Evolutionary conservation across 2,113 vertebrate species (phyloP).

Genomic region (Boleophthalmus pectinirostris): DNA sequence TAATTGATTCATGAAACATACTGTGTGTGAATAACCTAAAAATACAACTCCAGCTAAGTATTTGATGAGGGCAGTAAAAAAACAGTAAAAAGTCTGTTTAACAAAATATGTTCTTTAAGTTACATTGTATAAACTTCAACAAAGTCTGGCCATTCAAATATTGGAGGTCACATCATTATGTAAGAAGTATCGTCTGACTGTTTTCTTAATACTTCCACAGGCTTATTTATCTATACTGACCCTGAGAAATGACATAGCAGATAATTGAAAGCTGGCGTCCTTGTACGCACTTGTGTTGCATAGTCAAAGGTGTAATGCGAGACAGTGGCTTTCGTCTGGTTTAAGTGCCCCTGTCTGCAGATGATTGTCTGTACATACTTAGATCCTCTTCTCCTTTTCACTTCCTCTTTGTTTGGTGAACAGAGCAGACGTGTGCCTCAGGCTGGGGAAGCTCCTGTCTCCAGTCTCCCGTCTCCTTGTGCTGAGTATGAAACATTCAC

Average conservation of each 20-base stretch:
- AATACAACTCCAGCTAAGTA: too few species aligned
- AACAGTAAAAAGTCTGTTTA: too few species aligned
- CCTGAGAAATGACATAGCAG: not conserved
- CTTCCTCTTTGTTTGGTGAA: not conserved
- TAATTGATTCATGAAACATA: too few species aligned
- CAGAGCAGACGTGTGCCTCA: not conserved
- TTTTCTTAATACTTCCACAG: not conserved
- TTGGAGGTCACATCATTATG: not conserved
- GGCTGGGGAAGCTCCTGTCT: conserved; percentile 1
- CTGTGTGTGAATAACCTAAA: too few species aligned
- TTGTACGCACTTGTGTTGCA: not conserved
- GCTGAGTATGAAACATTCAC: conserved; percentile 1
- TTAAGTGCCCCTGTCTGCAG: not conserved
- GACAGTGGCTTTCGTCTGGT: not conserved
- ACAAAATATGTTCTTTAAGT: too few species aligned
- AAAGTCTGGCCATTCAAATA: not conserved
- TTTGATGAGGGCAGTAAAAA: too few species aligned
- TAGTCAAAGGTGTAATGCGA: not conserved
- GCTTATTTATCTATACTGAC: not conserved
- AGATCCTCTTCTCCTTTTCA: conserved; percentile 1
- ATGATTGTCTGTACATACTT: not conserved
- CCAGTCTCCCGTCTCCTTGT: not conserved
- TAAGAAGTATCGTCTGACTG: not conserved
- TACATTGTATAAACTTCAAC: too few species aligned
- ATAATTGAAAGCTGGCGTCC: not conserved